These are phyloP conservation scores for Selene dorsalis DNA, from an alignment of 2,797 vertebrate genomes.

Conservation along the genomic window DNA sequence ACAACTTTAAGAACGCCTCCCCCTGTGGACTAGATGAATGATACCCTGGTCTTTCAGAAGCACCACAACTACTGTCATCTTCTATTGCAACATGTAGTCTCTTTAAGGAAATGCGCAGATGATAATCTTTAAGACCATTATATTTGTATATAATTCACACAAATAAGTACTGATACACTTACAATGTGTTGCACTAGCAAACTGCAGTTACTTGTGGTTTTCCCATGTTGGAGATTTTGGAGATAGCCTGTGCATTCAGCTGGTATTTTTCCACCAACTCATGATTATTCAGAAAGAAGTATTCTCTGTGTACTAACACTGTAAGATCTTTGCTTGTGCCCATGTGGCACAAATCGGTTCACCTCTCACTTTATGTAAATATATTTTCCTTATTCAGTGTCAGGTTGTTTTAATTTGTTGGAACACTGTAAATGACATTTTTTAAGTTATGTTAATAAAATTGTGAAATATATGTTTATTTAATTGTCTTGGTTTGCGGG, in stretches of 20 bases:
- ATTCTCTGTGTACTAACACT: constrained; percentile 28
- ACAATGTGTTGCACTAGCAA: constrained; percentile 25
- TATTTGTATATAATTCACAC: constrained; percentile 12
- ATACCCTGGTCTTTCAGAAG: neutral
- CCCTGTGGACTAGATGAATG: neutral
- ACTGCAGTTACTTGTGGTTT: constrained; percentile 49
- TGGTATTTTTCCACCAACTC: constrained; percentile 12
- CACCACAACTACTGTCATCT: neutral
- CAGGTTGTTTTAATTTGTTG: constrained; percentile 34
- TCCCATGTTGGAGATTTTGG: constrained; percentile 5
- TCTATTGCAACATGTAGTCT: constrained; percentile 17
- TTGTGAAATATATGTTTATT: constrained; percentile 29
- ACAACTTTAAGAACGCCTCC: constrained; percentile 22
- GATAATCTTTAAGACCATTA: constrained; percentile 11
- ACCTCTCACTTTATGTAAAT: constrained; percentile 54
- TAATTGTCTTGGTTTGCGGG: neutral
- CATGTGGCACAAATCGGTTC: constrained; percentile 11
- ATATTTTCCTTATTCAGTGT: constrained; percentile 43
- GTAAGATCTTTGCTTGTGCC: constrained; percentile 32
- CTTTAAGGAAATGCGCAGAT: constrained; percentile 31
- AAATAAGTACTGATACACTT: constrained; percentile 23
- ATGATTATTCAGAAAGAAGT: constrained; percentile 1
- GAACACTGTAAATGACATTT: constrained; percentile 58
- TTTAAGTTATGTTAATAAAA: constrained; percentile 75
- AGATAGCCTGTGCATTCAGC: constrained; percentile 24